Conservation (phyloP, 2,113 vertebrate species). For the Stigmatopora argus region DNA sequence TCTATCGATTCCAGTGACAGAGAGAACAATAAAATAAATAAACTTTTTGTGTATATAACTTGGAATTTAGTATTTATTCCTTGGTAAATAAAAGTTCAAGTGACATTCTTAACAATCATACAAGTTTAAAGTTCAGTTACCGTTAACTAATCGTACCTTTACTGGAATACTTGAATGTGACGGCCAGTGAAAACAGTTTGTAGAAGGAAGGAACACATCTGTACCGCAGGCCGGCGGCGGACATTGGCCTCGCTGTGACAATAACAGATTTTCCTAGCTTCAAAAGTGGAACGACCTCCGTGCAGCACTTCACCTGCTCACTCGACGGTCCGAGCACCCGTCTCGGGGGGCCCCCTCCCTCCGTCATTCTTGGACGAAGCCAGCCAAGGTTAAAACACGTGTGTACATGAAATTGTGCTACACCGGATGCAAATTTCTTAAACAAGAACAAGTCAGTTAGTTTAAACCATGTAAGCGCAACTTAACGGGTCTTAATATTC, state of each 20-base stretch:
- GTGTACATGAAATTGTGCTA: neutral
- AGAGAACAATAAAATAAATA: no score
- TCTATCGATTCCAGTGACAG: no score
- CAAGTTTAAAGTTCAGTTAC: no score
- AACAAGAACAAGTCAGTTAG: neutral
- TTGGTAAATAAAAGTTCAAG: no score
- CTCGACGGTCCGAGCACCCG: constrained; percentile 18
- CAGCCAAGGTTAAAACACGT: neutral
- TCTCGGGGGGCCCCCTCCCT: constrained; percentile 23
- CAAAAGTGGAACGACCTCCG: constrained; percentile 33
- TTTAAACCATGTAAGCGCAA: neutral
- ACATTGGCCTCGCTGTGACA: constrained; percentile 23
- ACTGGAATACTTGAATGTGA: neutral
- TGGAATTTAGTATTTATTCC: no score
- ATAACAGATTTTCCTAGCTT: constrained; percentile 27
- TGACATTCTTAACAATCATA: no score
- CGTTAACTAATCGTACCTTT: neutral
- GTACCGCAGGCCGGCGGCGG: neutral
- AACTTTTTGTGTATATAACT: no score
- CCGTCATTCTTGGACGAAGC: constrained; percentile 31
- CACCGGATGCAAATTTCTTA: neutral
- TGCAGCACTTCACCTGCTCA: constrained; percentile 45
- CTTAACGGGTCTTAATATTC: neutral
- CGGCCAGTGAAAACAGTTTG: neutral
- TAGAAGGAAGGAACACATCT: constrained; percentile 4